These are phyloP conservation scores for Ganaspis brasiliensis DNA, from an alignment of 2,888 invertebrate genomes.

Conservation along the genomic window DNA sequence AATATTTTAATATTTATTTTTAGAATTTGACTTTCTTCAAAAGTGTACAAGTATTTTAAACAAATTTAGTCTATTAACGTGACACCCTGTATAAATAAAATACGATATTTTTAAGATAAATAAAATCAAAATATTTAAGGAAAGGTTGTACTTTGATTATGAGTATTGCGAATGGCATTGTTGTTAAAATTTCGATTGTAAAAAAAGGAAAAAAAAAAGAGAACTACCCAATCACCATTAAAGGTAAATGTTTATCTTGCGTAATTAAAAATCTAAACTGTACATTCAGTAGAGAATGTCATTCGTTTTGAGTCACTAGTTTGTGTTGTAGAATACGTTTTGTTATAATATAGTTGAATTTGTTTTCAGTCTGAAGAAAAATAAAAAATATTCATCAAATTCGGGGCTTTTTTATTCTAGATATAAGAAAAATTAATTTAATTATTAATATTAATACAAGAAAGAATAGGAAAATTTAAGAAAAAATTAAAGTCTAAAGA, in stretches of 20 bases:
- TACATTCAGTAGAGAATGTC: slow-evolving; percentile 27
- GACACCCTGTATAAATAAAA: slow-evolving; percentile 11
- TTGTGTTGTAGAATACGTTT: slow-evolving; percentile 34
- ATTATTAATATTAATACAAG: no score
- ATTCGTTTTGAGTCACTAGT: slow-evolving; percentile 26
- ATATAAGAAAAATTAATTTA: no score
- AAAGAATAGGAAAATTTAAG: no score
- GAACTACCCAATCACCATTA: not conserved
- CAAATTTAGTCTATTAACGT: slow-evolving; percentile 12
- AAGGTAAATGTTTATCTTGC: slow-evolving; percentile 9
- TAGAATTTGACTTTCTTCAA: not conserved
- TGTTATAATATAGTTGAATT: slow-evolving; percentile 29
- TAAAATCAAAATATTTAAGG: slow-evolving; percentile 33
- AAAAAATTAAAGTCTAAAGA: no score
- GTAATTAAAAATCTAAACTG: slow-evolving; percentile 32
- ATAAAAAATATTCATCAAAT: slow-evolving; percentile 20
- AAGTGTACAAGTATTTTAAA: not conserved
- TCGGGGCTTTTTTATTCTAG: not conserved
- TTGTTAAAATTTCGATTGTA: not conserved
- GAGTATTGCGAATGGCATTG: not conserved
- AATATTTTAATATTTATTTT: no score
- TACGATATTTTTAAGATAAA: slow-evolving; percentile 34
- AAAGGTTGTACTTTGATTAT: slow-evolving; percentile 1
- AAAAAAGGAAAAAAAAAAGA: not conserved
- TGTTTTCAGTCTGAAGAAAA: slow-evolving; percentile 32